Conservation (phyloP, 2,888 invertebrate species). For the Pachymerium ferrugineum region DNA sequence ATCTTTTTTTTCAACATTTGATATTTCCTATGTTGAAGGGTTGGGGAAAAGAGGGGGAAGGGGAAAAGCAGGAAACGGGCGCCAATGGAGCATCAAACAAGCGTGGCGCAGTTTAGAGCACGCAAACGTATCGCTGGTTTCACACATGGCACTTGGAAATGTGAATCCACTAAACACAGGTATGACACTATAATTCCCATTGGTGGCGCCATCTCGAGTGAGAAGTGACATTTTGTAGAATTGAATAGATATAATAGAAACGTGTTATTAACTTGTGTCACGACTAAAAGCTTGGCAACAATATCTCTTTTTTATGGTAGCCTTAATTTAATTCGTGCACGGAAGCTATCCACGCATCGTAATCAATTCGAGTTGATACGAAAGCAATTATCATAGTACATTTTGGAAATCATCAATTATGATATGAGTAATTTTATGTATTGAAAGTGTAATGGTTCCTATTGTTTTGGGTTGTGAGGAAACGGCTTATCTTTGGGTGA, state of each 20-base stretch:
- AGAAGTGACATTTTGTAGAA: constrained; percentile 17
- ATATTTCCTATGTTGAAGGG: constrained; percentile 10
- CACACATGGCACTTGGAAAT: constrained; percentile 25
- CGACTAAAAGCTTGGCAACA: constrained; percentile 22
- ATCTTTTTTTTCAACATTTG: neutral
- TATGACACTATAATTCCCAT: constrained; percentile 23
- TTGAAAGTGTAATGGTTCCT: too few species aligned
- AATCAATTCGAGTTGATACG: neutral
- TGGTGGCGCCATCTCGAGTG: constrained; percentile 5
- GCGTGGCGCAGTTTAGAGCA: constrained; percentile 27
- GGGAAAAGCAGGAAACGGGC: constrained; percentile 11
- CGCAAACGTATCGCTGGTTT: constrained; percentile 25
- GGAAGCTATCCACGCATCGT: neutral
- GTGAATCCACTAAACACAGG: constrained; percentile 27
- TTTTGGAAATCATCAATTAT: too few species aligned
- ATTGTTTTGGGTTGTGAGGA: too few species aligned
- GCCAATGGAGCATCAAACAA: constrained; percentile 25
- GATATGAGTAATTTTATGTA: too few species aligned
- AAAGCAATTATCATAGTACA: too few species aligned
- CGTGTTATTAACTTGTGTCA: constrained; percentile 17
- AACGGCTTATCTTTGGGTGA: too few species aligned
- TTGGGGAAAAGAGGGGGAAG: neutral
- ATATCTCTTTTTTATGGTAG: neutral
- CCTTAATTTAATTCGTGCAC: neutral
- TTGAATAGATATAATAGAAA: constrained; percentile 11